Base-by-base conservation (phyloP, 2,113 vertebrate species). In the Reinhardtius hippoglossoides region DNA sequence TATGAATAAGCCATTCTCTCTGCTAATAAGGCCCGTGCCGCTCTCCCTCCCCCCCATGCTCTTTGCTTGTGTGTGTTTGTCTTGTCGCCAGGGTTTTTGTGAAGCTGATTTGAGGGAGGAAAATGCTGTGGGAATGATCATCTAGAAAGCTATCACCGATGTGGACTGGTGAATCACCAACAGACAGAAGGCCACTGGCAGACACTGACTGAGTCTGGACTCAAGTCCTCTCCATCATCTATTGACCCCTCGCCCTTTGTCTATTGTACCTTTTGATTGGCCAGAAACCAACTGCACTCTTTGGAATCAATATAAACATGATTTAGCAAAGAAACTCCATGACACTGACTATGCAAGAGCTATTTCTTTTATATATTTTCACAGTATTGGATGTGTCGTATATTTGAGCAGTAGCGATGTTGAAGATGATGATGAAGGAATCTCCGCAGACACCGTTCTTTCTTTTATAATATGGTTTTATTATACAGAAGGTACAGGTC, bases 1-100 rank as follows among this genome's bases (percentile, higher is more conserved):
- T 58, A 59, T 77, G 68, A 74, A 70, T 58, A 61, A 67, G 50
- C 52, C 27, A 57, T 82, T 69, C 59, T 40, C 15, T 74, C 72
- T 55, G 46, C 42, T 70, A 76, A 84, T 21, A 66, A 57, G 64
- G 52, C 27, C 67, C n/a, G 18, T 55, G 31, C 57, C 14, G 56
- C 55, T 58, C 23, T 57, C 23, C 55, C 23, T 26, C 6, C 4
- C 5, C 55, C 5, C 23, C 5, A 6, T 14, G 23, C 55, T 23
- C 23, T 56, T 13, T 56, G 55, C 18, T 20, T 15, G 10, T 13
- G 37, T 40, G 40, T 42, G 40, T 42, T 42, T 42, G 40, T 42
- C 10, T 42, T 37, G 35, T 37, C 35, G 35, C 35, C 35, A 37
- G 35, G 35, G 35, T 37, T 37, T 37, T 37, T 37, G 35, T 37